Evolutionary conservation across 1,140 invertebrate species (phyloP).

Genomic region (Zophobas atratus): DNA sequence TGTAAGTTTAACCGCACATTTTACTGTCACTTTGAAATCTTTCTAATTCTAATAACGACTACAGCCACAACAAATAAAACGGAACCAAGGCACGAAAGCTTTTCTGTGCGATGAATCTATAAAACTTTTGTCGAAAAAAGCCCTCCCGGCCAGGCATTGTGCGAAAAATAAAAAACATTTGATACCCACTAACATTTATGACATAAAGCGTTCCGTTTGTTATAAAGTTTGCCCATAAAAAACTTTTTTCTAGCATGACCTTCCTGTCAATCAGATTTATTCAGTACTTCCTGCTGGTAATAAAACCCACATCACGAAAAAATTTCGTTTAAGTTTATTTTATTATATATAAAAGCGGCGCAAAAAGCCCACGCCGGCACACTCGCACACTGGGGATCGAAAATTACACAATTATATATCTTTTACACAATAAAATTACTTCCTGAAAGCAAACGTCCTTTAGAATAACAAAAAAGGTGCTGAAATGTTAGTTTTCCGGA

Average conservation of each 20-base stretch:
- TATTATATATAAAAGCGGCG: background rate
- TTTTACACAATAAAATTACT: constrained; percentile 23
- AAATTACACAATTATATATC: background rate
- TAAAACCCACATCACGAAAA: background rate
- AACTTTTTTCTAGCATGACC: constrained; percentile 22
- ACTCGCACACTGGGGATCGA: no score
- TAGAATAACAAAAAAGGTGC: constrained; percentile 51
- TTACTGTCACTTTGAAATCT: no score
- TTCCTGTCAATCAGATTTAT: constrained; percentile 17
- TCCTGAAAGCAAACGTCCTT: constrained; percentile 19
- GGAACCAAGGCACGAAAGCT: no score
- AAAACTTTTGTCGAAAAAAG: constrained; percentile 7
- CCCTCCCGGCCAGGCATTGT: constrained; percentile 1
- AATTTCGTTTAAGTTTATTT: background rate
- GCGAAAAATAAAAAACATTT: constrained; percentile 5
- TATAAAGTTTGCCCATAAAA: constrained; percentile 18
- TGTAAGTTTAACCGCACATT: no score
- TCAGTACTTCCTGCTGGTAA: background rate
- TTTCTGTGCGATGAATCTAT: background rate
- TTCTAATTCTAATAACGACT: no score
- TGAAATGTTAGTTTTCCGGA: constrained; percentile 55
- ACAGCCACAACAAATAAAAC: no score
- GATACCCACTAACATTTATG: constrained; percentile 23
- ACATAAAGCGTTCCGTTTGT: constrained; percentile 10
- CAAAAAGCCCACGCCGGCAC: background rate